Percentiles rank a stretch among this genome's conserved stretches.
Evolutionary conservation across 2,888 invertebrate species (phyloP).

Genomic region (Lasioglossum marginatum): DNA sequence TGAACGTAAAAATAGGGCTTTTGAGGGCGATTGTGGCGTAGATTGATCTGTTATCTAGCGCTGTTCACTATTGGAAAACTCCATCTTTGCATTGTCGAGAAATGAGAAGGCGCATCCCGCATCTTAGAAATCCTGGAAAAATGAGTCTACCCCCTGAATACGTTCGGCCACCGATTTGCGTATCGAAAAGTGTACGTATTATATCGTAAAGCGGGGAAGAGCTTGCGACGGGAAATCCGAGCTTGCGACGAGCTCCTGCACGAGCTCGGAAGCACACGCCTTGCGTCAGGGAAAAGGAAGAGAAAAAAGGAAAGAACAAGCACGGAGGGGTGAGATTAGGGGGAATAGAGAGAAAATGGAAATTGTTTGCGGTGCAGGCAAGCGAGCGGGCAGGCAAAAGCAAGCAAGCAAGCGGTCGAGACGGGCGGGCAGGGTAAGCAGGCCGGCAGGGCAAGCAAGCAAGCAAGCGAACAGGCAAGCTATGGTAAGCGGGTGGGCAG

Average conservation of each 20-base stretch:
- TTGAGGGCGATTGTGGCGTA: too few relatives aligned
- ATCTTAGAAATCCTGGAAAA: too few relatives aligned
- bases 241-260: neutral
- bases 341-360: conserved; percentile 28
- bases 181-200: neutral
- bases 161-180: neutral
- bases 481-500: conserved; percentile 46
- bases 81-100: too few relatives aligned
- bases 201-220: neutral
- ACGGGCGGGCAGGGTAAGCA: conserved; percentile 32
- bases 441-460: neutral
- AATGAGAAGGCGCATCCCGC: too few relatives aligned
- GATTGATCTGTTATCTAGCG: too few relatives aligned
- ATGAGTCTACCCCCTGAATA: too few relatives aligned
- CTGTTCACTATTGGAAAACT: too few relatives aligned
- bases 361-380: conserved; percentile 70
- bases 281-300: neutral
- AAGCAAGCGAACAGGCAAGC: conserved; percentile 3
- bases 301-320: conserved; percentile 18
- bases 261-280: neutral
- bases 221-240: too few relatives aligned
- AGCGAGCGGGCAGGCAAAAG: conserved; percentile 16
- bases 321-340: conserved; percentile 8
- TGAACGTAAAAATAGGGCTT: too few relatives aligned
- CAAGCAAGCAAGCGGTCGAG: conserved; percentile 27